Evolutionary conservation across 2,888 invertebrate genomes (phyloP).

Genomic region (Cyclophora punctaria): DNA sequence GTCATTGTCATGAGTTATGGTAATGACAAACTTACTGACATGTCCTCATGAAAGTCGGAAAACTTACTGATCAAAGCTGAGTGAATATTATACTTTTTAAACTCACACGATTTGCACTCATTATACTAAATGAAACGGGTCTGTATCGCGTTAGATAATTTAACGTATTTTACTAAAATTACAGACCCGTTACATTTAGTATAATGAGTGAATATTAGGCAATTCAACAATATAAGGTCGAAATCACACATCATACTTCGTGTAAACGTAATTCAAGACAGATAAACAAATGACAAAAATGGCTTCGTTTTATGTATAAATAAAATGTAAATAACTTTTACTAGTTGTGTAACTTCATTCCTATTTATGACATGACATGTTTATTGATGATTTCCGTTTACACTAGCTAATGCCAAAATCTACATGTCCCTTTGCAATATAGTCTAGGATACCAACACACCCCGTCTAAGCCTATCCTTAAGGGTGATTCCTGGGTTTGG

Average conservation of each 20-base stretch:
- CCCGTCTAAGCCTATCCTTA: slow-evolving; percentile 17
- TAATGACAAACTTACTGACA: too few species aligned
- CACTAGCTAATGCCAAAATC: slow-evolving; percentile 14
- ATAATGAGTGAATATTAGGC: not conserved
- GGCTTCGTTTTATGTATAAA: too few species aligned
- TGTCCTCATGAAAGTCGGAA: not conserved
- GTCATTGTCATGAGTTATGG: too few species aligned
- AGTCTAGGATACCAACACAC: slow-evolving; percentile 7
- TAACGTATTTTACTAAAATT: too few species aligned
- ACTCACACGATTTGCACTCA: too few species aligned
- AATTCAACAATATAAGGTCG: not conserved
- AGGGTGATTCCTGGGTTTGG: slow-evolving; percentile 32
- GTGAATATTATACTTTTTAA: too few species aligned
- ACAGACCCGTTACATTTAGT: too few species aligned
- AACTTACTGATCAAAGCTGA: not conserved
- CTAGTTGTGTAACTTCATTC: not conserved
- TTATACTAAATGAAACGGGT: too few species aligned
- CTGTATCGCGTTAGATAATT: too few species aligned
- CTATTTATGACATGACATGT: not conserved
- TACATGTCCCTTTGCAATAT: slow-evolving; percentile 14
- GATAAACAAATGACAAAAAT: too few species aligned
- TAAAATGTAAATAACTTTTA: too few species aligned
- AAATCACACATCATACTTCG: not conserved
- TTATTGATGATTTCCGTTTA: not conserved
- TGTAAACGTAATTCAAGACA: too few species aligned